Conservation (phyloP, 1,140 invertebrate genomes). For the Caenorhabditis inopinata region DNA sequence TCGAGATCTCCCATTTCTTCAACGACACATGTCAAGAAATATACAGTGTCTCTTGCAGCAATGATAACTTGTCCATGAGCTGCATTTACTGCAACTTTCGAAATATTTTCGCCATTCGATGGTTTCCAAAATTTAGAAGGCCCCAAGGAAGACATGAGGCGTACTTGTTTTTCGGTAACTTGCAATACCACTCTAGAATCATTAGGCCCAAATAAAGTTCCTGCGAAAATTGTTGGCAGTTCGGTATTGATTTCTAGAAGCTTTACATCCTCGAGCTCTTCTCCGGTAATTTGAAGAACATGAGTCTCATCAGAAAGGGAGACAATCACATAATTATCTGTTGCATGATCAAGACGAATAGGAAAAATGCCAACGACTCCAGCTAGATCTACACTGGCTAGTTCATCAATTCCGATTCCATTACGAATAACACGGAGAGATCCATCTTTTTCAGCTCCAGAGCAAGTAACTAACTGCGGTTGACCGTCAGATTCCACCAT, state of each 20-base stretch:
- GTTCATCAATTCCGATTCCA: conserved; percentile 95
- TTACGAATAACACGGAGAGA: conserved; percentile 93
- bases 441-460: conserved; percentile 80
- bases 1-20: not conserved
- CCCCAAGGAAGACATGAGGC: conserved; percentile 62
- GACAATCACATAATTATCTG: conserved; percentile 61
- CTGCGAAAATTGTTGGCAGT: conserved; percentile 87
- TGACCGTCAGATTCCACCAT: conserved; percentile 92
- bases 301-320: conserved; percentile 62
- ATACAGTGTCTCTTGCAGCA: conserved; percentile 83
- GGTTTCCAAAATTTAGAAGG: conserved; percentile 71
- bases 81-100: conserved; percentile 83
- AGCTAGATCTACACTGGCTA: conserved; percentile 87
- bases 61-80: conserved; percentile 77
- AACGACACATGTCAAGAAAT: conserved; percentile 64
- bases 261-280: conserved; percentile 95
- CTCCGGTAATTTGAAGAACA: conserved; percentile 82
- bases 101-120: conserved; percentile 70
- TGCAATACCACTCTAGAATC: conserved; percentile 76
- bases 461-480: conserved; percentile 93
- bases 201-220: conserved; percentile 75
- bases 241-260: conserved; percentile 73
- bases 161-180: conserved; percentile 60
- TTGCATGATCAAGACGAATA: conserved; percentile 44
- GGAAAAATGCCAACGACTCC: conserved; percentile 74